Conservation (phyloP, 1,140 invertebrate genomes). For the Hypsibius dujardini region DNA sequence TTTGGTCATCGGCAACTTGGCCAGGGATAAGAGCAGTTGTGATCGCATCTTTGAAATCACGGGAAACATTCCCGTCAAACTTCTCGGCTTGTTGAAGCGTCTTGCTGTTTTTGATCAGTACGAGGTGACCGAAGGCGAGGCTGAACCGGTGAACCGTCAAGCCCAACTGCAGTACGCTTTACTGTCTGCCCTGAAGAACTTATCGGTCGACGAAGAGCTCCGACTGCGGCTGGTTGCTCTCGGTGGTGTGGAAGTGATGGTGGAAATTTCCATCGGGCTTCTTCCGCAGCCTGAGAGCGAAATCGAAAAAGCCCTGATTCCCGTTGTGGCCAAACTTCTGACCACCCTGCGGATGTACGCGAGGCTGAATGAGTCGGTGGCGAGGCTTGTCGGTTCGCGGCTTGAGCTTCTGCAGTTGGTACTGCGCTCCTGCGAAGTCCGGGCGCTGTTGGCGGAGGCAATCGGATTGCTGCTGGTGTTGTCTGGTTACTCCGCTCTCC, state of each 20-base stretch:
- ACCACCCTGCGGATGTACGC: background rate
- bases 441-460: background rate
- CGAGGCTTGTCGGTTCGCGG: too few species aligned
- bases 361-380: too few species aligned
- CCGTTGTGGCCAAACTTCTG: background rate
- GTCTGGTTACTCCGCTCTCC: background rate
- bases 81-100: too few species aligned
- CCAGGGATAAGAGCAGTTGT: too few species aligned
- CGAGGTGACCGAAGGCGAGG: too few species aligned
- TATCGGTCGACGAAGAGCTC: background rate
- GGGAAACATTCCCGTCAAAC: too few species aligned
- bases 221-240: background rate
- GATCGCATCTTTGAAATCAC: too few species aligned
- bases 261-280: too few species aligned
- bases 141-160: background rate
- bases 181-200: slow-evolving; percentile 1
- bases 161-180: slow-evolving; percentile 12
- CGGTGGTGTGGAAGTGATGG: background rate
- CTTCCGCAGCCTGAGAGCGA: too few species aligned
- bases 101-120: too few species aligned
- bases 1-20: too few species aligned
- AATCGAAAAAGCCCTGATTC: too few species aligned
- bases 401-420: background rate
- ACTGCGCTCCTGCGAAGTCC: background rate
- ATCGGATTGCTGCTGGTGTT: background rate